Base-by-base conservation (phyloP, 2,797 vertebrate species). In the Rhinophrynus dorsalis region DNA sequence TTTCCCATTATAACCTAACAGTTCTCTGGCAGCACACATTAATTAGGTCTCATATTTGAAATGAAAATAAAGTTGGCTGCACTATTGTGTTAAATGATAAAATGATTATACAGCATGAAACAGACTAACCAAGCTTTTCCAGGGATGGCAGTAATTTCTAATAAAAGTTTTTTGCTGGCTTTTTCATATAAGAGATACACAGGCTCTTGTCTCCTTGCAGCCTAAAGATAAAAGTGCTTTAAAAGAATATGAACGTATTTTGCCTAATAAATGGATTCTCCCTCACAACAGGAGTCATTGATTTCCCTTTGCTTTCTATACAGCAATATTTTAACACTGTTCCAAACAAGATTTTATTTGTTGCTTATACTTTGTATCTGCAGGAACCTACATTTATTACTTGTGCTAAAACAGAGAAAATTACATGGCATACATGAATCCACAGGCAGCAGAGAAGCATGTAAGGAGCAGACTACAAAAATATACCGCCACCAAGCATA, bases 241-340 rank as follows among this genome's bases (percentile, higher is more conserved):
- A 52, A 40, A 51, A 42, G 45, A 67, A 67, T 60, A 40, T 30
- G 35, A 52, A 52, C 29, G 27, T 37, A 69, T 33, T 50, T 30
- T 51, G 58, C 48, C 57, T 54, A 54, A 69, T 54, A 61, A 61
- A 54, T 35, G 33, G 42, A 33, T 44, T 27, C 30, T 15, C 55
- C 48, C 33, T 56, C 1, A 38, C 42, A 33, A 59, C 20, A 1
- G 60, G 68, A 60, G 67, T 60, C 71, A 79, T 29, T 76, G 69
- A 80, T 75, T 75, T 75, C 67, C 75, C 57, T 75, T 59, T 77
- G 67, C 75, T 63, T 66, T 75, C 68, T 55, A 63, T 74, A 78
- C 52, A 76, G 74, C 71, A 77, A 62, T 21, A 68, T 61, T 69
- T 50, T 52, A 76, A 68, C 69, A 52, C 42, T 0, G 11, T 29